phyloP scores from a whole-genome alignment of 2,888 invertebrate species.

The Epinotia brunnichana region DNA sequence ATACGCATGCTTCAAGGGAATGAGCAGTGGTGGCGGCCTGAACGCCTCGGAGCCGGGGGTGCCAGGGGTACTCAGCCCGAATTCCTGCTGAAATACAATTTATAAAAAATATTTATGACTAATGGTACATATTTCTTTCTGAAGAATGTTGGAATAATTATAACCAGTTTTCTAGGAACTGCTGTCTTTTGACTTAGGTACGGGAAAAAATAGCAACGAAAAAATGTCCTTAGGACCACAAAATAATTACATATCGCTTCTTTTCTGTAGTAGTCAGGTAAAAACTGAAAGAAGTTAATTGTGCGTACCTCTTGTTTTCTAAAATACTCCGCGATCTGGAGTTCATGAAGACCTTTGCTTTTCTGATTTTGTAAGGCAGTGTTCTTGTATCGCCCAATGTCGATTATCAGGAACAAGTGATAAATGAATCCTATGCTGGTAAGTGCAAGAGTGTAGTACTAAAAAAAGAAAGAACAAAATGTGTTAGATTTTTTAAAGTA shows the following conservation, averaged over 20 bases:
- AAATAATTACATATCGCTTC: no score
- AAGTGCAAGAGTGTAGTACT: conserved; percentile 86
- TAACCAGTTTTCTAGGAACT: no score
- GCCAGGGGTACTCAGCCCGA: conserved; percentile 50
- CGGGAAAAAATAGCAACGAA: no score
- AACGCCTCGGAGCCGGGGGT: conserved; percentile 53
- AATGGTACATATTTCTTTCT: no score
- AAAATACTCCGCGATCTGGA: conserved; percentile 71
- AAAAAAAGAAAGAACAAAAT: conserved; percentile 54
- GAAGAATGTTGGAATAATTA: no score
- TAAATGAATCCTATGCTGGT: conserved; percentile 84
- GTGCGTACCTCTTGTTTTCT: conserved; percentile 72
- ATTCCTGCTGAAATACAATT: conserved; percentile 54
- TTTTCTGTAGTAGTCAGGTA: no score
- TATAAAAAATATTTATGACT: not conserved
- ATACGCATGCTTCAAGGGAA: conserved; percentile 82
- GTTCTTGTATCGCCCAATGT: conserved; percentile 84
- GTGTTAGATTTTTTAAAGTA: not conserved
- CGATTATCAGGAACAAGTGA: conserved; percentile 84
- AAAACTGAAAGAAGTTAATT: not conserved
- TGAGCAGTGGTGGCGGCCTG: conserved; percentile 66
- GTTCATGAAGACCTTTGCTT: conserved; percentile 68
- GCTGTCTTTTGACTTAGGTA: no score
- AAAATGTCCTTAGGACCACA: no score
- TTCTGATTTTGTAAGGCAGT: conserved; percentile 75